Evolutionary conservation across 2,797 vertebrate genomes (phyloP).

Genomic region (Malacoctenus gilli): DNA sequence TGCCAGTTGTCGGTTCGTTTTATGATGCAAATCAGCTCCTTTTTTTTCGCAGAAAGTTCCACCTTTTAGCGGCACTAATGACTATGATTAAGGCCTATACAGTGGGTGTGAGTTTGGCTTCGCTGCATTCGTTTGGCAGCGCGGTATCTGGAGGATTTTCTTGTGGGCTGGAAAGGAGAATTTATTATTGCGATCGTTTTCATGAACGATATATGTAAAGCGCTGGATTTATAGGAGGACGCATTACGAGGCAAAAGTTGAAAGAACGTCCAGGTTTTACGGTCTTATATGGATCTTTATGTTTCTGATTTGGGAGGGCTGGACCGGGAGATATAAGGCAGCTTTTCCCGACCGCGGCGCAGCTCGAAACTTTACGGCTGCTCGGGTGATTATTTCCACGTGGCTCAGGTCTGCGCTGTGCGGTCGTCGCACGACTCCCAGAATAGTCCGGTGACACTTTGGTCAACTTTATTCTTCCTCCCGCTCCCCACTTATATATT

Average conservation of each 20-base stretch:
- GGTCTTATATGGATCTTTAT: constrained; percentile 11
- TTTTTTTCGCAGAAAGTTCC: constrained; percentile 10
- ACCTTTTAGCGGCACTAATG: constrained; percentile 28
- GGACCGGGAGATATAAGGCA: neutral
- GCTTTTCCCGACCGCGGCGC: constrained; percentile 26
- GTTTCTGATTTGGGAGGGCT: constrained; percentile 21
- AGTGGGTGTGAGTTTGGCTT: constrained; percentile 23
- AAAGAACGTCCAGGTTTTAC: constrained; percentile 9
- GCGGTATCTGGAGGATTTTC: constrained; percentile 24
- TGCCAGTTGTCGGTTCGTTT: constrained; percentile 22
- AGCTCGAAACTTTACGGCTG: constrained; percentile 45
- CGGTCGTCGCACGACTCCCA: constrained; percentile 36
- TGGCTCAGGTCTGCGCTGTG: constrained; percentile 27
- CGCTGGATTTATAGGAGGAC: constrained; percentile 19
- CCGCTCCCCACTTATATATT: neutral
- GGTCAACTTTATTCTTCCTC: constrained; percentile 5
- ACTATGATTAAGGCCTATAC: constrained; percentile 41
- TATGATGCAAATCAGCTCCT: constrained; percentile 49
- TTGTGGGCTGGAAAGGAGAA: constrained; percentile 21
- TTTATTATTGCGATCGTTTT: constrained; percentile 25
- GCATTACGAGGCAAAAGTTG: constrained; percentile 5
- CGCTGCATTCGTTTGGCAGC: constrained; percentile 33
- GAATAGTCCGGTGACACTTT: constrained; percentile 29
- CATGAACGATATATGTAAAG: constrained; percentile 37
- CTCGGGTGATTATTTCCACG: constrained; percentile 54